Percentiles rank a stretch among this genome's conserved stretches.
These are phyloP conservation scores for Zosterops japonicus DNA, from an alignment of 2,113 vertebrate genomes.

Conservation along the genomic window DNA sequence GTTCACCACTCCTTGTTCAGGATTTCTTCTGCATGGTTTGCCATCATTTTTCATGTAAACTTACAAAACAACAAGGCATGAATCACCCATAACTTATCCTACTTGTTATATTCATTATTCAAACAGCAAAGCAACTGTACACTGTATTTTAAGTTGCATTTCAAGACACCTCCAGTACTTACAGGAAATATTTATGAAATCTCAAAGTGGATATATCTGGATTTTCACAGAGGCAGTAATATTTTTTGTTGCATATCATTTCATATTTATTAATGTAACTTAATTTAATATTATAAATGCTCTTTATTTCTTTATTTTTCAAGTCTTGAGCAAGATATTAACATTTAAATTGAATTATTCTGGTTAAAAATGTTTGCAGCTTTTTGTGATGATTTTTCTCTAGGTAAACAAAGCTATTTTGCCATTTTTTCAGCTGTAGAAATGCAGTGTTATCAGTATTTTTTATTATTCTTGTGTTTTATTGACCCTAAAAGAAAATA, in stretches of 20 bases:
- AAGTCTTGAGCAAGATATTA: not conserved
- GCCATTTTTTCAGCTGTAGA: not conserved
- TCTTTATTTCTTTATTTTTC: not conserved
- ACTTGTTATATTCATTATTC: not conserved
- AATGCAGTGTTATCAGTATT: not conserved
- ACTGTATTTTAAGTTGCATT: not conserved
- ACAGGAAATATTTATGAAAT: not conserved
- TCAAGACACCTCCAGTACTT: not conserved
- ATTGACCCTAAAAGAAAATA: not conserved
- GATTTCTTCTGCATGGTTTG: not conserved
- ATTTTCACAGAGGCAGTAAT: not conserved
- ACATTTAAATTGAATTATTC: not conserved
- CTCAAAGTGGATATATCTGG: not conserved
- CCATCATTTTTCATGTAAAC: slow-evolving; percentile 15
- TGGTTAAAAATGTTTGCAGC: not conserved
- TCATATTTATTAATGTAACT: not conserved
- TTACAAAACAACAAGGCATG: slow-evolving; percentile 1
- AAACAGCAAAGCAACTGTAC: not conserved
- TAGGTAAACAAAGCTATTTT: not conserved
- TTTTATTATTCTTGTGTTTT: not conserved
- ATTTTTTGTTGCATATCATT: not conserved
- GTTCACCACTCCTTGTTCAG: slow-evolving; percentile 68
- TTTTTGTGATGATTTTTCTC: not conserved
- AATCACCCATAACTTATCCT: not conserved
- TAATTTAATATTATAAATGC: not conserved